These are phyloP conservation scores for Sigmodon hispidus DNA, from an alignment of 2,113 vertebrate genomes.

Conservation along the genomic window DNA sequence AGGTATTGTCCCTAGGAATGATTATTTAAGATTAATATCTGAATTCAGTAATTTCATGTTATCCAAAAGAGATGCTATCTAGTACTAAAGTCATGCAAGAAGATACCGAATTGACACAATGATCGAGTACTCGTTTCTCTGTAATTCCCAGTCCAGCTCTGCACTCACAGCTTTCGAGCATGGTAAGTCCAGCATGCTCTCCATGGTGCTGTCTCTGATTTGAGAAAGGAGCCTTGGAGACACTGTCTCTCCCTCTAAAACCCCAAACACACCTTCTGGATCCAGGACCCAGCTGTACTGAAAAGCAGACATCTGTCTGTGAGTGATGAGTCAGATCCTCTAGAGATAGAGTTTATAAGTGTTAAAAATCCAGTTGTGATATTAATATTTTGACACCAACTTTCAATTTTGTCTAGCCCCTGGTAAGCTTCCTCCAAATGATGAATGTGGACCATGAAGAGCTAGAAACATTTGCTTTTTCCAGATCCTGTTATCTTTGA, in stretches of 20 bases:
- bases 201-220: neutral
- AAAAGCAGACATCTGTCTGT: neutral
- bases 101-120: neutral
- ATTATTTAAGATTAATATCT: neutral
- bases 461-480: constrained; percentile 44
- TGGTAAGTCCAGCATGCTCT: neutral
- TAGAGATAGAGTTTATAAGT: neutral
- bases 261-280: neutral
- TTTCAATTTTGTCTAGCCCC: neutral
- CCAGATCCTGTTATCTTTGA: constrained; percentile 39
- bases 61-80: neutral
- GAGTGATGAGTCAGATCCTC: neutral
- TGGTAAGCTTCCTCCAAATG: neutral
- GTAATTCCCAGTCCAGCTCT: neutral
- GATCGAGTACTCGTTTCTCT: neutral
- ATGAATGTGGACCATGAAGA: neutral
- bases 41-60: neutral
- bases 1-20: neutral
- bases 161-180: neutral
- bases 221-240: neutral
- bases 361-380: neutral
- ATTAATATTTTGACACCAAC: constrained; percentile 31
- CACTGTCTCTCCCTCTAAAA: neutral
- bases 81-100: neutral
- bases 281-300: neutral